These are phyloP conservation scores for Nasalis larvatus DNA, from an alignment of 2,113 vertebrate genomes.

Conservation along the genomic window DNA sequence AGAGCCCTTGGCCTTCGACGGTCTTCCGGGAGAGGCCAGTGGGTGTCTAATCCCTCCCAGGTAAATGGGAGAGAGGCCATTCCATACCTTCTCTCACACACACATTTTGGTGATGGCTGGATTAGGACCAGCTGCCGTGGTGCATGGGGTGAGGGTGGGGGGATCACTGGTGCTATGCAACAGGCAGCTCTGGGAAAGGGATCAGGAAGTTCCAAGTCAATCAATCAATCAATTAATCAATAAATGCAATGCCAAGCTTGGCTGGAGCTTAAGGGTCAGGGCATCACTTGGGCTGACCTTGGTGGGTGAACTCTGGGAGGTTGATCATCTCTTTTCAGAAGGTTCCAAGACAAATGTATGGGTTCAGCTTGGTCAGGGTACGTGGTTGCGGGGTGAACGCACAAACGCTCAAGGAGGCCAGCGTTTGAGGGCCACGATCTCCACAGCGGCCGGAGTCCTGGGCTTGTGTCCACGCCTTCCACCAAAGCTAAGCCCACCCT, in stretches of 20 bases:
- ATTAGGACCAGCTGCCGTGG: background rate
- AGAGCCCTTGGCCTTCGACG: background rate
- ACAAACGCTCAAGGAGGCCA: accelerated
- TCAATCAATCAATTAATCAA: too few relatives aligned
- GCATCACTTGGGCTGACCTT: background rate
- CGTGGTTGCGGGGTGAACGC: accelerated
- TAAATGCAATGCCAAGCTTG: accelerated
- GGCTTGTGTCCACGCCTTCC: accelerated
- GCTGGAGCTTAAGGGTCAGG: accelerated
- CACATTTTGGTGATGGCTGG: background rate
- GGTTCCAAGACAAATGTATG: accelerated
- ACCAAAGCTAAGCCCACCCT: background rate
- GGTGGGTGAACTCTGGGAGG: background rate
- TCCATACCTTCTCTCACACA: background rate
- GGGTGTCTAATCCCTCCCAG: accelerated
- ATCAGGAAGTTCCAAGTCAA: background rate
- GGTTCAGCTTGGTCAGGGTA: background rate
- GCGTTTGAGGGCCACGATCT: background rate
- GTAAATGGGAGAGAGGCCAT: background rate
- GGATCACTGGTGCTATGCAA: background rate
- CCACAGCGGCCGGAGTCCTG: accelerated
- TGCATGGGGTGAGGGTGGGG: background rate
- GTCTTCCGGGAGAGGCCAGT: background rate
- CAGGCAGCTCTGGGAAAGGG: background rate
- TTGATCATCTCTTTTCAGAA: background rate